phyloP scores from a whole-genome alignment of 2,888 invertebrate species.

The Sisyra terminalis region DNA sequence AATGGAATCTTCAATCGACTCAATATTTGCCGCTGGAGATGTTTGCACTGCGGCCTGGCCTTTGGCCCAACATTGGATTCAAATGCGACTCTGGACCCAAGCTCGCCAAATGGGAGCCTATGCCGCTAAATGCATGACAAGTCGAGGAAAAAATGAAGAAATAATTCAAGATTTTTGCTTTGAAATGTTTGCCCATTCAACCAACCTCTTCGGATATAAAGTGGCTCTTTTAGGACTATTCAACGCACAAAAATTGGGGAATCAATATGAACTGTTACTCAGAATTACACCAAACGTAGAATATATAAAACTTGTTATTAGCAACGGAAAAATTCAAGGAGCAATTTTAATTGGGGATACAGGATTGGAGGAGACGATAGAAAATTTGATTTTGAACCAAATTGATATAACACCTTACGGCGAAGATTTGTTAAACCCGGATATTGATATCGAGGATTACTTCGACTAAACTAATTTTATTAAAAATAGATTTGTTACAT shows the following conservation, averaged over 20 bases:
- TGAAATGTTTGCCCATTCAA: conserved; percentile 94
- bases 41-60: conserved; percentile 74
- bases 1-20: conserved; percentile 60
- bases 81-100: conserved; percentile 96
- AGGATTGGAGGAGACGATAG: conserved; percentile 93
- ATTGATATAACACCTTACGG: conserved; percentile 76
- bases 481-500: conserved; percentile 3
- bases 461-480: conserved; percentile 57
- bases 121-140: conserved; percentile 81
- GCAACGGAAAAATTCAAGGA: conserved; percentile 74
- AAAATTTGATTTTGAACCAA: conserved; percentile 92
- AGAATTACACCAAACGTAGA: conserved; percentile 66
- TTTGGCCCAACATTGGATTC: conserved; percentile 69
- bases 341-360: conserved; percentile 94
- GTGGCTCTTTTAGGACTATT: conserved; percentile 82
- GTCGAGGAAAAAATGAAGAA: conserved; percentile 37
- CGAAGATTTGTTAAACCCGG: conserved; percentile 84
- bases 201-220: conserved; percentile 85
- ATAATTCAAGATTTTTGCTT: conserved; percentile 87
- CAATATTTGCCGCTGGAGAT: conserved; percentile 93
- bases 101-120: conserved; percentile 94
- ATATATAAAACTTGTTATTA: conserved; percentile 77
- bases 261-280: conserved; percentile 67
- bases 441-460: conserved; percentile 96
- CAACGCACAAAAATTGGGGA: conserved; percentile 77